Percentiles rank a stretch among this genome's conserved stretches.
These are phyloP conservation scores for Plodia interpunctella DNA, from an alignment of 1,140 invertebrate species.

Conservation along the genomic window DNA sequence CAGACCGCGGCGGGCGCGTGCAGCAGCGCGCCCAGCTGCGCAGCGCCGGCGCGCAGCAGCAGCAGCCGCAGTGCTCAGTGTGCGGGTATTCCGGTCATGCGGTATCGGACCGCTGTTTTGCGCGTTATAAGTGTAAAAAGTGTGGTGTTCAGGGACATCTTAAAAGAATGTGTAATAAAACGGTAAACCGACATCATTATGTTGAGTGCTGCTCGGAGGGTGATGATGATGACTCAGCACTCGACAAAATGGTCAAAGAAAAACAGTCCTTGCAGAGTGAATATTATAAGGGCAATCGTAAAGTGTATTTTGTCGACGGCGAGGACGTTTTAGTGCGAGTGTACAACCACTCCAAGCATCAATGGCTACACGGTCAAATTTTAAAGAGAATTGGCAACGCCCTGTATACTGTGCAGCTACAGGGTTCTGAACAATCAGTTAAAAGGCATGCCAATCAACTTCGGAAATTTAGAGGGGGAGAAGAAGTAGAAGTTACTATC, in stretches of 20 bases:
- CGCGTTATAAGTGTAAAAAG: conserved; percentile 30
- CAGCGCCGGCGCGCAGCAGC: neutral
- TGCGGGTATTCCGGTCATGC: conserved; percentile 18
- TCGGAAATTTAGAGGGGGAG: conserved; percentile 1
- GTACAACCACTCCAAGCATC: neutral
- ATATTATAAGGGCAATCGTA: neutral
- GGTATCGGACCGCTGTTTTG: conserved; percentile 26
- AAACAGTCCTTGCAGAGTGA: conserved; percentile 9
- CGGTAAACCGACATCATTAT: conserved; percentile 16
- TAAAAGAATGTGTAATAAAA: conserved; percentile 26
- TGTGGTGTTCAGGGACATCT: conserved; percentile 25
- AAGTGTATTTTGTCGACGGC: neutral
- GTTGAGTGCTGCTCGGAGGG: conserved; percentile 9
- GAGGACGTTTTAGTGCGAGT: neutral
- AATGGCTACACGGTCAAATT: neutral
- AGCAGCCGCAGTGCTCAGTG: neutral
- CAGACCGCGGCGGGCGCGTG: neutral
- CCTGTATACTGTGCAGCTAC: neutral
- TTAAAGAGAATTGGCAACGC: conserved; percentile 3
- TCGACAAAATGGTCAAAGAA: neutral
- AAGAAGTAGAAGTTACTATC: neutral
- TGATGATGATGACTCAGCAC: conserved; percentile 1
- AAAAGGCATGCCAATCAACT: conserved; percentile 7
- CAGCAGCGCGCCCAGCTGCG: neutral
- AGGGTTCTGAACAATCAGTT: neutral